Evolutionary conservation across 2,888 invertebrate genomes (phyloP), one percentile per base, ranked within the genome.

Genomic region (Epinotia brunnichana): DNA sequence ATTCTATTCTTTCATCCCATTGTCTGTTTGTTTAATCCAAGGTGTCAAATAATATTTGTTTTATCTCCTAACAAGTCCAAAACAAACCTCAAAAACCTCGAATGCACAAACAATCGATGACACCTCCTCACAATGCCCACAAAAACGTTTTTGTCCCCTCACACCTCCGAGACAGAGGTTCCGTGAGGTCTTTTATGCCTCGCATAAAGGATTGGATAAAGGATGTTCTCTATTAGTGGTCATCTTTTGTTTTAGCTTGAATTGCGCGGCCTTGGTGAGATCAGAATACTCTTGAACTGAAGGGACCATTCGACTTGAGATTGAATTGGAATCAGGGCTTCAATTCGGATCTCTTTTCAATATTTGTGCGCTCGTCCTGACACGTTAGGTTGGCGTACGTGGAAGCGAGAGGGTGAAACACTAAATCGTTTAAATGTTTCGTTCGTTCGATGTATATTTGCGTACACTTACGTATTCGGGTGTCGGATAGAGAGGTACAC

Each of bases 61-160:
- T 56, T 68, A 4, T 48, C 54, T 4, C 63, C 51, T 51, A 56
- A 66, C 24, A 15, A 67, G 24, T 54, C 35, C 15, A 62, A 68
- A 63, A 57, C 56, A 62, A 68, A 68, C 17, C 61, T 61, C 41
- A 61, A 67, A 53, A 41, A 53, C 17, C 53, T 66, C n/a, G 54
- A 64, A 69, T 51, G 59, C 59, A 39, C 63, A 70, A 9, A 72
- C 74, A 77, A 76, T 76, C 76, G 77, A 74, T 78, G 78, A 81
- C 81, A 81, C 81, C 80, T 80, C 78, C 70, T 57, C 74, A 77
- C 76, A 77, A 77, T 74, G 70, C 67, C 54, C 66, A 75, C 74
- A 74, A 74, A 76, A 69, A 74, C 15, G 66, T 60, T 51, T 68
- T 68, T 68, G 54, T 61, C 21, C 48, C 56, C 51, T 62, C 70